Percentiles rank a stretch among this genome's conserved stretches.
phyloP scores from a whole-genome alignment of 2,888 invertebrate genomes.

The Apamea sordens region DNA sequence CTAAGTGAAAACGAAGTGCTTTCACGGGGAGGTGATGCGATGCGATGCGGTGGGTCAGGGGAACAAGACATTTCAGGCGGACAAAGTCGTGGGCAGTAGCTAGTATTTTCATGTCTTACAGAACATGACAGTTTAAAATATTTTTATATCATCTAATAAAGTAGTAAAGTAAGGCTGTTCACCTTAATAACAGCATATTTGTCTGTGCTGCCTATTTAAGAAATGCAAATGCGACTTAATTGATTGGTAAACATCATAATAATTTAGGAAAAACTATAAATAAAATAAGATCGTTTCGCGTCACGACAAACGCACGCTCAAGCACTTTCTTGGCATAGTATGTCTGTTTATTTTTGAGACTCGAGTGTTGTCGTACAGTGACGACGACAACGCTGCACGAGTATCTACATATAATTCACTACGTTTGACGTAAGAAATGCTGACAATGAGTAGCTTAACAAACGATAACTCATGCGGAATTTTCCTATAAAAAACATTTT shows the following conservation, averaged over 20 bases:
- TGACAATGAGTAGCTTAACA: constrained; percentile 24
- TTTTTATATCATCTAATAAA: background rate
- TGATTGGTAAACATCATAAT: constrained; percentile 39
- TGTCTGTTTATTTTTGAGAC: constrained; percentile 83
- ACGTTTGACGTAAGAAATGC: constrained; percentile 49
- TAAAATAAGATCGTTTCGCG: constrained; percentile 69
- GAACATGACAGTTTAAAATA: background rate
- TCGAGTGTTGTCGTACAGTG: constrained; percentile 74
- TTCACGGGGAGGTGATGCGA: background rate
- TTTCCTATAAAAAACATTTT: constrained; percentile 17
- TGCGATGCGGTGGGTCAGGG: background rate
- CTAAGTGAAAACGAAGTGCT: background rate
- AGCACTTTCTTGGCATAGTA: constrained; percentile 81
- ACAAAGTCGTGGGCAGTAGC: too few species aligned
- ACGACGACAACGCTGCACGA: constrained; percentile 55
- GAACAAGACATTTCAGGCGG: background rate
- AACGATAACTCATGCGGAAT: constrained; percentile 31
- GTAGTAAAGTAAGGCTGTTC: background rate
- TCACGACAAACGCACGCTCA: constrained; percentile 75
- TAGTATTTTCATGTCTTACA: background rate
- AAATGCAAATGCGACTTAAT: constrained; percentile 16
- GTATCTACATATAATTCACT: constrained; percentile 48
- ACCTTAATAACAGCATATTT: background rate
- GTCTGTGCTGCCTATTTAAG: background rate
- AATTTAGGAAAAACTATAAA: constrained; percentile 63